These are phyloP conservation scores for Falco rusticolus DNA, from an alignment of 2,797 vertebrate species.

Conservation along the genomic window DNA sequence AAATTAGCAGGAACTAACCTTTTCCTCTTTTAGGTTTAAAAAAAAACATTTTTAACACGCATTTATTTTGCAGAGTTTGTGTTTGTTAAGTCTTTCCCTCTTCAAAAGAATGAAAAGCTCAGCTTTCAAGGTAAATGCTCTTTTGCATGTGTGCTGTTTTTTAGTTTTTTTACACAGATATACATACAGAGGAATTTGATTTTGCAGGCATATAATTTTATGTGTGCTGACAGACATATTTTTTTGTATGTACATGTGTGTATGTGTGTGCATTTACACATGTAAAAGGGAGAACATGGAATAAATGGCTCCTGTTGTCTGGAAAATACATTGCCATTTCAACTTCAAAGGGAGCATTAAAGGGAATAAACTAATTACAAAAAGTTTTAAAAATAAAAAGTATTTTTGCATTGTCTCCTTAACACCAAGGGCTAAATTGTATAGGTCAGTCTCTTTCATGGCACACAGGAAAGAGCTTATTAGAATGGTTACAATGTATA, in stretches of 20 bases:
- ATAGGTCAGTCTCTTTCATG: background rate
- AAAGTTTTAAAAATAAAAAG: background rate
- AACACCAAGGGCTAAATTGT: background rate
- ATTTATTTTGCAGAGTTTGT: background rate
- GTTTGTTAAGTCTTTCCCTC: background rate
- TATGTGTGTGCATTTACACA: background rate
- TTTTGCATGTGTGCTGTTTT: background rate
- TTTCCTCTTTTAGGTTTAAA: constrained; percentile 57
- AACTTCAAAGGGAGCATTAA: background rate
- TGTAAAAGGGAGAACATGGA: background rate
- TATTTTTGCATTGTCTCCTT: background rate
- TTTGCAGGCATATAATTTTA: background rate
- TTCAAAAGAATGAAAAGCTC: background rate
- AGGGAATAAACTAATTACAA: background rate
- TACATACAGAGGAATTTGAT: background rate
- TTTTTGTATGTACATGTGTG: background rate
- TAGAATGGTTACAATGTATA: background rate
- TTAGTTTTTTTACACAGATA: background rate
- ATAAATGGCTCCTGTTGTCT: background rate
- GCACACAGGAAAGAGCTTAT: background rate
- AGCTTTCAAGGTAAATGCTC: background rate
- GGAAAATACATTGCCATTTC: background rate
- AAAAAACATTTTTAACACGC: background rate
- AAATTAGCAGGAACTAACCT: constrained; percentile 53
- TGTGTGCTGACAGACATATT: background rate